Conservation (phyloP, 2,797 vertebrate genomes). For the Acanthurus leucopareius region DNA sequence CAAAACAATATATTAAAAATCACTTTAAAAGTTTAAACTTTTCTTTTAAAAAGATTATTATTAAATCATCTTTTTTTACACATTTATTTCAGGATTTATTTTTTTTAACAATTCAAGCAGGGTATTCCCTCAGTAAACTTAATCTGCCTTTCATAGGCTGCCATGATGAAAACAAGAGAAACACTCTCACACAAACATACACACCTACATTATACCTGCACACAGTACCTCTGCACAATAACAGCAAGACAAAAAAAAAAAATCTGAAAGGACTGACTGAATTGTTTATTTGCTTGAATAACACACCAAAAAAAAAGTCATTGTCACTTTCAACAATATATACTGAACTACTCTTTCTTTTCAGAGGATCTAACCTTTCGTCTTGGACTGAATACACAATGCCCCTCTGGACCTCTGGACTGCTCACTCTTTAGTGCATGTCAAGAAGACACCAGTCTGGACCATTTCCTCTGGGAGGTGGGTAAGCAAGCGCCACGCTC, state of each 20-base stretch:
- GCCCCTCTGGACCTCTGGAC: constrained; percentile 84
- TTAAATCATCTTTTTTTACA: background rate
- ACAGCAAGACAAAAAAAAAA: constrained; percentile 42
- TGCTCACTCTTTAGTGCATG: constrained; percentile 88
- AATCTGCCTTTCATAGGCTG: constrained; percentile 17
- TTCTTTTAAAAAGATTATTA: background rate
- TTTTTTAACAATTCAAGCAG: constrained; percentile 6
- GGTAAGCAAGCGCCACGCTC: constrained; percentile 87
- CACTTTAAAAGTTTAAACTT: background rate
- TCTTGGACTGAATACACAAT: constrained; percentile 87
- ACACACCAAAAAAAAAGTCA: constrained; percentile 75
- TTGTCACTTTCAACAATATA: constrained; percentile 84
- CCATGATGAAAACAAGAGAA: constrained; percentile 24
- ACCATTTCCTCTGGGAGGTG: constrained; percentile 87
- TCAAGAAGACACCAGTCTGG: constrained; percentile 87
- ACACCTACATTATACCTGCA: constrained; percentile 22
- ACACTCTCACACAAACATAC: constrained; percentile 11
- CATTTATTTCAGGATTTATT: background rate
- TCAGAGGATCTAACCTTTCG: constrained; percentile 84
- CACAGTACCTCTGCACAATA: constrained; percentile 44
- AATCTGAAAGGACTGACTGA: constrained; percentile 65
- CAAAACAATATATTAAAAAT: background rate
- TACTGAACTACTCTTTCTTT: constrained; percentile 82
- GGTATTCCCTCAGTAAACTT: background rate
- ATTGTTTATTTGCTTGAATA: constrained; percentile 83